Percentiles rank a stretch among this genome's conserved stretches.
Conservation (phyloP, 2,888 invertebrate genomes). For the Zele albiditarsus region DNA sequence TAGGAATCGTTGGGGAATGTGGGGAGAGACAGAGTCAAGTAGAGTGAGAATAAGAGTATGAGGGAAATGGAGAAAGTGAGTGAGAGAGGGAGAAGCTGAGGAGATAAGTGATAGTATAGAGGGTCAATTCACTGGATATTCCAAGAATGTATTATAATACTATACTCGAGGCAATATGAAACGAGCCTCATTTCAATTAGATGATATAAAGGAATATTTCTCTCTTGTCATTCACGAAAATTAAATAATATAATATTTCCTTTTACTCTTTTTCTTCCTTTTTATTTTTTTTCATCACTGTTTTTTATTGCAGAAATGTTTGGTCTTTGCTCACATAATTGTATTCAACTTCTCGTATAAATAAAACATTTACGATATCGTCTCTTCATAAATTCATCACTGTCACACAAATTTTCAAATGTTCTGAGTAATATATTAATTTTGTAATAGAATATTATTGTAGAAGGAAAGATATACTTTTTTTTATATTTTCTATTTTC, state of each 20-base stretch:
- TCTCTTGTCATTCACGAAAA: background rate
- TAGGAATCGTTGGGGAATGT: slow-evolving; percentile 53
- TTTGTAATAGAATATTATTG: no score
- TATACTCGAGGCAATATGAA: slow-evolving; percentile 58
- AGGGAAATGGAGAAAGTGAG: background rate
- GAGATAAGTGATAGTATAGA: slow-evolving; percentile 45
- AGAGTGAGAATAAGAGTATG: background rate
- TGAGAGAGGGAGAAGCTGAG: slow-evolving; percentile 34
- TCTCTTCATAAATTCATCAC: no score
- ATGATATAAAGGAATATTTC: slow-evolving; percentile 5
- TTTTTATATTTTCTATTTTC: no score
- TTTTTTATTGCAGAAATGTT: background rate
- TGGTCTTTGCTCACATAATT: no score
- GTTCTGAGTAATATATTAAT: no score
- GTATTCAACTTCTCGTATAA: no score
- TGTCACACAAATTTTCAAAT: no score
- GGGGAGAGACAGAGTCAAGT: slow-evolving; percentile 46
- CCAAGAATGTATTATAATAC: slow-evolving; percentile 60
- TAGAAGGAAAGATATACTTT: no score
- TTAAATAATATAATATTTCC: background rate
- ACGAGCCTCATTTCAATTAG: slow-evolving; percentile 51
- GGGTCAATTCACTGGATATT: slow-evolving; percentile 58
- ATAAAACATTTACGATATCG: no score
- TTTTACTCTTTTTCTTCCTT: background rate
- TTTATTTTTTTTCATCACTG: background rate